phyloP scores from a whole-genome alignment of 2,797 vertebrate species.

The Coreius guichenoti region DNA sequence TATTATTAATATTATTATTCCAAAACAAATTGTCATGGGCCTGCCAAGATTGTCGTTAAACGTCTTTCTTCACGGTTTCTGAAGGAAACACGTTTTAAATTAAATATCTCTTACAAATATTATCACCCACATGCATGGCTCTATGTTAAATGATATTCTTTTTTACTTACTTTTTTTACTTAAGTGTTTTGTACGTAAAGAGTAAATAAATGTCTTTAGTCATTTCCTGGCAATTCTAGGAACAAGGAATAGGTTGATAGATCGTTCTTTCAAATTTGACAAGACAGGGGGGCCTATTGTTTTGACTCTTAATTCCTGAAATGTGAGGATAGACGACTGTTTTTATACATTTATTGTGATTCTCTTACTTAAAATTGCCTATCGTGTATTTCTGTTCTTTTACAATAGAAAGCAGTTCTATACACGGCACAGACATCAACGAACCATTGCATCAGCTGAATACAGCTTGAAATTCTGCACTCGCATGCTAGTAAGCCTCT shows the following conservation, averaged over 20 bases:
- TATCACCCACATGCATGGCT: background rate
- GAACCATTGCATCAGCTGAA: slow-evolving; percentile 18
- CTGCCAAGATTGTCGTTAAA: slow-evolving; percentile 9
- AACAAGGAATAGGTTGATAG: slow-evolving; percentile 11
- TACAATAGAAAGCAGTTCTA: background rate
- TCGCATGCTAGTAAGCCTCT: slow-evolving; percentile 45
- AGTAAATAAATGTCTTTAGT: slow-evolving; percentile 5
- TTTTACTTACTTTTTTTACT: slow-evolving; percentile 21
- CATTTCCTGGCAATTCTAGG: background rate
- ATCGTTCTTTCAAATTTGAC: slow-evolving; percentile 5
- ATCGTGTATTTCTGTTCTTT: background rate
- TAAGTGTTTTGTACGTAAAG: background rate
- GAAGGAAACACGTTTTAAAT: slow-evolving; percentile 7
- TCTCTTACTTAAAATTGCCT: background rate
- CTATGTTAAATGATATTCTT: background rate
- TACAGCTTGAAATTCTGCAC: slow-evolving; percentile 33
- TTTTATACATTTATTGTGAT: background rate
- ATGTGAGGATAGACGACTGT: background rate
- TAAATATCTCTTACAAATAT: background rate
- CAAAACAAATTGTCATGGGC: background rate
- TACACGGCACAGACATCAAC: too few relatives aligned
- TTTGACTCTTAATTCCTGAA: background rate
- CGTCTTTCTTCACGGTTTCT: slow-evolving; percentile 11
- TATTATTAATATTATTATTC: slow-evolving; percentile 1
- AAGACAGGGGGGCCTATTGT: slow-evolving; percentile 29